Conservation (phyloP, 2,797 vertebrate genomes). For the Triplophysa yarkandensis region DNA sequence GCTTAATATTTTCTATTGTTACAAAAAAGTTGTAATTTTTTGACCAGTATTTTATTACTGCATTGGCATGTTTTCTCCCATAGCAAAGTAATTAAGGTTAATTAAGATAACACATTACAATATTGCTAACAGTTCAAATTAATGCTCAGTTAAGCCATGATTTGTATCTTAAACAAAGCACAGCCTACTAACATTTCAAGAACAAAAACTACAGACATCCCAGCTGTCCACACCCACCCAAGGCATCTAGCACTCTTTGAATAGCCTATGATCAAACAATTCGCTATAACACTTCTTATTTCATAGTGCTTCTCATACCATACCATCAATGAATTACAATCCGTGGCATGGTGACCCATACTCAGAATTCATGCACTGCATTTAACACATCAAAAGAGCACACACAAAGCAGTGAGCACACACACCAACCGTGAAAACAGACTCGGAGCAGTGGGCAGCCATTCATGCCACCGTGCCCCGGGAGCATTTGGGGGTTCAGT, state of each 20-base stretch:
- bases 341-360: too few relatives aligned
- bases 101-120: neutral
- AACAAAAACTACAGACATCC: neutral
- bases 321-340: constrained; percentile 32
- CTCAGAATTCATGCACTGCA: neutral
- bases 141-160: neutral
- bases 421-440: too few relatives aligned
- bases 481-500: too few relatives aligned
- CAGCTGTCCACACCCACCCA: constrained; percentile 24
- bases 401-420: too few relatives aligned
- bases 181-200: neutral
- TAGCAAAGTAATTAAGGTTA: neutral
- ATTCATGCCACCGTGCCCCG: too few relatives aligned
- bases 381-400: constrained; percentile 35
- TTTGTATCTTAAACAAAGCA: constrained; percentile 11
- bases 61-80: neutral
- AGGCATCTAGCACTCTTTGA: constrained; percentile 12
- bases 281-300: constrained; percentile 9
- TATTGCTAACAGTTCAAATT: neutral
- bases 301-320: constrained; percentile 2
- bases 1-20: neutral
- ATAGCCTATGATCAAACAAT: neutral
- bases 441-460: too few relatives aligned
- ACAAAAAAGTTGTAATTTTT: neutral
- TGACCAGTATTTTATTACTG: neutral